Conservation (phyloP, 2,797 vertebrate genomes). For the Loriculus beryllinus region DNA sequence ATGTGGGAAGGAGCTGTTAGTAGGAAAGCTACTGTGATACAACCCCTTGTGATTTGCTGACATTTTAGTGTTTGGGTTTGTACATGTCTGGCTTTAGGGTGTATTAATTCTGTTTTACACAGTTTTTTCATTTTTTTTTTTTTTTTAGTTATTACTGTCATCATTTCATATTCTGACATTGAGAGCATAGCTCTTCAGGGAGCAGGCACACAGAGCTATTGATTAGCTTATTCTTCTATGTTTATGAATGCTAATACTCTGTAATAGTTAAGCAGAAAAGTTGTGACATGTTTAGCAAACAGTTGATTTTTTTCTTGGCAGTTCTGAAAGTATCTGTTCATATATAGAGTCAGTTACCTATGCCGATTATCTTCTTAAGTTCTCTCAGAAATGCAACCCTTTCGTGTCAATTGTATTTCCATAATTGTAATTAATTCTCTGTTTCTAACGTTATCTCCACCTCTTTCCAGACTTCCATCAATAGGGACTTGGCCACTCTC, state of each 20-base stretch:
- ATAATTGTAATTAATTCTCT: conserved; percentile 44
- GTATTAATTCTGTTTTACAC: background rate
- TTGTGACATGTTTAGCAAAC: background rate
- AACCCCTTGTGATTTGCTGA: background rate
- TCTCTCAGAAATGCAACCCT: conserved; percentile 11
- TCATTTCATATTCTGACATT: background rate
- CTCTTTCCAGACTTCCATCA: background rate
- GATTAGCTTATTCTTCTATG: background rate
- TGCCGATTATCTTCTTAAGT: conserved; percentile 1
- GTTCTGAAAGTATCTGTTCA: background rate
- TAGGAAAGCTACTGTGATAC: background rate
- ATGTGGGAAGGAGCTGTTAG: background rate
- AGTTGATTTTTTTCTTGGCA: conserved; percentile 7
- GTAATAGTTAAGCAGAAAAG: conserved; percentile 27
- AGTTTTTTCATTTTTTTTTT: background rate
- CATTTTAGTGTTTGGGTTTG: background rate
- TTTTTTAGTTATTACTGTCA: background rate
- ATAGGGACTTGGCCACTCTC: background rate
- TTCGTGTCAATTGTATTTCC: conserved; percentile 40
- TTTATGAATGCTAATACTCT: conserved; percentile 19
- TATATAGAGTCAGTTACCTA: background rate
- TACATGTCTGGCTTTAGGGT: background rate
- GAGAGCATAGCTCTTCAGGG: background rate
- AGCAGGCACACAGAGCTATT: background rate
- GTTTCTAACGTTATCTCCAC: background rate